A percentile compares a stretch with the other conserved stretches of the same genome.
These are phyloP conservation scores for Myotis daubentonii DNA, from an alignment of 2,797 vertebrate genomes.

Conservation along the genomic window DNA sequence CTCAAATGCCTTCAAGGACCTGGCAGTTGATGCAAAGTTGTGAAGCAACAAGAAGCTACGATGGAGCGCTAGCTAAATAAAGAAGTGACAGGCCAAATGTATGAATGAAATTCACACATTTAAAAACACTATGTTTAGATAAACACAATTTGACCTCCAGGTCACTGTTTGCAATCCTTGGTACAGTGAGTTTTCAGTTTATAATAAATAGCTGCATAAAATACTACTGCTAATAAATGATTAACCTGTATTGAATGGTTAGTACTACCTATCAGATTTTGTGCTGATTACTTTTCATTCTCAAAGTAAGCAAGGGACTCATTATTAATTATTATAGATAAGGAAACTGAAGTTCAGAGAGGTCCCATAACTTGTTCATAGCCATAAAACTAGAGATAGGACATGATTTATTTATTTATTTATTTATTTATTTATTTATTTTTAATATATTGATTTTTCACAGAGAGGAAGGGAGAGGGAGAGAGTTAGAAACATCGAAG, in stretches of 20 bases:
- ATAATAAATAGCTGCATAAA: neutral
- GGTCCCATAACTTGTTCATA: neutral
- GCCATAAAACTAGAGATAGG: neutral
- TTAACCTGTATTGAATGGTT: neutral
- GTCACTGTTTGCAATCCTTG: neutral
- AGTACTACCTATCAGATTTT: neutral
- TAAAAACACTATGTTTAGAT: neutral
- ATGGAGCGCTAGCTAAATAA: neutral
- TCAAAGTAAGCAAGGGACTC: neutral
- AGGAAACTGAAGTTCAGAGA: slow-evolving; percentile 11
- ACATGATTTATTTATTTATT: neutral
- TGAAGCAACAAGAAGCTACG: neutral
- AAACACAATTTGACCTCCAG: neutral
- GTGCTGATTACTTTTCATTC: neutral
- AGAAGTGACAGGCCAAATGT: neutral
- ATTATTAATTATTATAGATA: neutral
- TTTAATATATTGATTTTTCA: neutral
- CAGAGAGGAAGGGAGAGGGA: neutral
- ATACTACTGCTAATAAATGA: neutral
- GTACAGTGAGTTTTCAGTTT: neutral
- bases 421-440: neutral
- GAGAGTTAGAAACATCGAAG: neutral
- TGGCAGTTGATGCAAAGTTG: neutral
- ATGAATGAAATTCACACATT: neutral
- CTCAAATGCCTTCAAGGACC: neutral